Evolutionary conservation across 2,888 invertebrate genomes (phyloP), one percentile per base, ranked within the genome.

Genomic region (Troides oblongomaculatus): DNA sequence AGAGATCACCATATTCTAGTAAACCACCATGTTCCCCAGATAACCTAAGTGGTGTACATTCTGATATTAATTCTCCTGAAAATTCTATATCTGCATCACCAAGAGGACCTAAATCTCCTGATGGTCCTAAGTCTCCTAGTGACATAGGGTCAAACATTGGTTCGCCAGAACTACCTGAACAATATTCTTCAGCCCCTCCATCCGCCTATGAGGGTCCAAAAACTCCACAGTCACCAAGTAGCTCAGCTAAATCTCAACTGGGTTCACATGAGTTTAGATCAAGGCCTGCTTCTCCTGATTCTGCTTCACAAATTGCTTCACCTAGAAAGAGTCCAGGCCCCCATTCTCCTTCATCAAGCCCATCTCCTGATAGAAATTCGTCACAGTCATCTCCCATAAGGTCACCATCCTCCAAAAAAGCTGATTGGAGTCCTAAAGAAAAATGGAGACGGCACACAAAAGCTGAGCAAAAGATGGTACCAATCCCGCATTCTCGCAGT

Each of bases 11-110:
- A 57, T 73, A 79, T 36, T 74, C 73, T 62, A 75, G 70, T 58
- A 86, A 85, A 72, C 77, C 71, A 58, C 84, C 84, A 61, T 76
- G 72, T 14, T 88, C 91, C 63, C 90, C 88, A 69, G 85, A 86
- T 78, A 89, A 90, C 81, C 78, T 92, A 75, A 90, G 89, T 78
- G 87, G 85, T 66, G 90, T 84, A 69, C 89, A 89, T 77, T 92
- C 92, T 56, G 89, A 91, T 69, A 89, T 92, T 61, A 91, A 91
- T 81, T 92, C 92, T 65, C 92, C 92, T 63, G 90, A 92, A 78
- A 88, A 90, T 79, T 90, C 90, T 64, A 81, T 86, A 79, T 86
- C 86, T 67, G 81, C 79, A 25, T 92, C 90, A 46, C 91, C 89
- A 68, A 76, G 74, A 67, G 88, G 85, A 17, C 86, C 88, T 25